phyloP scores from a whole-genome alignment of 2,888 invertebrate species.

The Acanthococcus lagerstroemiae region DNA sequence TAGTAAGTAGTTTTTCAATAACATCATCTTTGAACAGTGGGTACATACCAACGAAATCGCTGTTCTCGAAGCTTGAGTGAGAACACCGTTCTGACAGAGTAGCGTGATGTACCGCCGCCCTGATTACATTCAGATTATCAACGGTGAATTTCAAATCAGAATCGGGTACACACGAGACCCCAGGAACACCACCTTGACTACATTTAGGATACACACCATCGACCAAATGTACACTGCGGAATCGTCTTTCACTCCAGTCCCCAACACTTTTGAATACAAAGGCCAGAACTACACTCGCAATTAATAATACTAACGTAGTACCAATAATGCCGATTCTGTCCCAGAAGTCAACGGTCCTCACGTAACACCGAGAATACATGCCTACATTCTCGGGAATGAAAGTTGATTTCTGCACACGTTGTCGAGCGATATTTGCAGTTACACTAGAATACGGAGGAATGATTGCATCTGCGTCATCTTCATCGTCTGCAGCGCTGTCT shows the following conservation, averaged over 20 bases:
- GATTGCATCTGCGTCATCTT: background rate
- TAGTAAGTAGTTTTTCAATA: background rate
- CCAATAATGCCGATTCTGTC: background rate
- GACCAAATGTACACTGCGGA: background rate
- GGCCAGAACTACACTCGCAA: background rate
- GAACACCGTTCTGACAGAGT: background rate
- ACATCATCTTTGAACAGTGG: background rate
- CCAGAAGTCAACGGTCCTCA: background rate
- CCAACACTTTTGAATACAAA: background rate
- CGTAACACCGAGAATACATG: background rate
- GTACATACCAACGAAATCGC: background rate
- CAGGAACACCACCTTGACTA: background rate
- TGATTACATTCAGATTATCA: background rate
- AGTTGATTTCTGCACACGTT: background rate
- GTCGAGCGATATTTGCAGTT: background rate
- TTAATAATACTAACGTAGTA: background rate
- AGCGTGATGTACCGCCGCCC: background rate
- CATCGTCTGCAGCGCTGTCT: background rate
- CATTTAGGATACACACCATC: background rate
- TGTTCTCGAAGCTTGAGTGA: background rate
- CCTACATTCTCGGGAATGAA: background rate
- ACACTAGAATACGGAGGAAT: background rate
- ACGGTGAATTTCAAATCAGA: background rate
- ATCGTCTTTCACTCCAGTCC: conserved; percentile 4
- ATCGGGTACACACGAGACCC: background rate